Evolutionary conservation across 2,113 vertebrate genomes (phyloP).

Genomic region (Toxostoma redivivum): DNA sequence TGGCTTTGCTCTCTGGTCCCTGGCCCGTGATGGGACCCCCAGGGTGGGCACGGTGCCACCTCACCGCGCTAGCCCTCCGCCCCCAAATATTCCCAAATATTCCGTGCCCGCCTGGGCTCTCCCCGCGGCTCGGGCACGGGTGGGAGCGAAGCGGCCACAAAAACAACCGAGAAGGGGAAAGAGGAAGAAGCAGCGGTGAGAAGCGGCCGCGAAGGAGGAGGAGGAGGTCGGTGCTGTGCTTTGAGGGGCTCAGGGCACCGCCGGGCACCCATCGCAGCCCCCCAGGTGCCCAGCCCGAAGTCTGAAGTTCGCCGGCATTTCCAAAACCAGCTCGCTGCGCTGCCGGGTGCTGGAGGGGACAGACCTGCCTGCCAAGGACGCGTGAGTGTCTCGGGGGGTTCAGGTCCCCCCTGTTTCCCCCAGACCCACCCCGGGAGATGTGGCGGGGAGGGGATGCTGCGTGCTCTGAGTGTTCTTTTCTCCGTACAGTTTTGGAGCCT

Average conservation of each 20-base stretch:
- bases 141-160: background rate
- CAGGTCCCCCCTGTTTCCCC: rapidly evolving
- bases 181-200: background rate
- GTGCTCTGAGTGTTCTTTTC: background rate
- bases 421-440: background rate
- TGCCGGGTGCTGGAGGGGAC: slow-evolving; percentile 89
- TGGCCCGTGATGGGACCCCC: background rate
- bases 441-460: background rate
- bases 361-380: slow-evolving; percentile 89
- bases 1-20: background rate
- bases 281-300: background rate
- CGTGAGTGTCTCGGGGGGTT: slow-evolving; percentile 73
- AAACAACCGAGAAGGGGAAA: background rate
- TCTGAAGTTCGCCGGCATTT: slow-evolving; percentile 48
- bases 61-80: background rate
- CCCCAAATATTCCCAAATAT: too few relatives aligned
- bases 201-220: background rate
- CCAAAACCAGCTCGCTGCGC: slow-evolving; percentile 83
- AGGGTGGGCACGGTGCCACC: background rate
- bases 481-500: background rate
- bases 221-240: background rate
- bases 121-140: background rate
- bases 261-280: background rate
- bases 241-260: background rate
- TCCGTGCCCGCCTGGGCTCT: background rate